phyloP scores from a whole-genome alignment of 1,140 invertebrate genomes.

The Drosophila orosa region DNA sequence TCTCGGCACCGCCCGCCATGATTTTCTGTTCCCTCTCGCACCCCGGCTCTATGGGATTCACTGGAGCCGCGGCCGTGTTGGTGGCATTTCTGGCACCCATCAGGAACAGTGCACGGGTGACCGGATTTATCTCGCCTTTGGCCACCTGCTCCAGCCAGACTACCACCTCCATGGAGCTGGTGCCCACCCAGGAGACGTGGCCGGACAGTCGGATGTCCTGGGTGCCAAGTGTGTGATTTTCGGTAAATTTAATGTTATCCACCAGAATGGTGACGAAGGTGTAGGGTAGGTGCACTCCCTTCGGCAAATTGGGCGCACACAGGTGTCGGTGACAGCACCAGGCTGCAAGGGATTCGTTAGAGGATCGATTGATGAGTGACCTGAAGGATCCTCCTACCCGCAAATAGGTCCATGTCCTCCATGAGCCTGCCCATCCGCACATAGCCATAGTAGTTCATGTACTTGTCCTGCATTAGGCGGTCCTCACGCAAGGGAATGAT shows the following conservation, averaged over 20 bases:
- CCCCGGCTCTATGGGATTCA: slow-evolving; percentile 88
- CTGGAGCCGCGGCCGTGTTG: slow-evolving; percentile 86
- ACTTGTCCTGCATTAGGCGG: slow-evolving; percentile 87
- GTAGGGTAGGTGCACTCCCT: slow-evolving; percentile 86
- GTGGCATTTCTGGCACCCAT: slow-evolving; percentile 90
- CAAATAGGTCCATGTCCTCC: slow-evolving; percentile 93
- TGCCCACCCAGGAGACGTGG: slow-evolving; percentile 91
- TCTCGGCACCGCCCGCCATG: slow-evolving; percentile 86
- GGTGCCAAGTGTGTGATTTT: slow-evolving; percentile 85
- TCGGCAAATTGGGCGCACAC: slow-evolving; percentile 85
- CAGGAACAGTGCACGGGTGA: slow-evolving; percentile 89
- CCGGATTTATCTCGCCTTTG: slow-evolving; percentile 85
- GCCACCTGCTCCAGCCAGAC: slow-evolving; percentile 90
- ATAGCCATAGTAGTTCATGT: slow-evolving; percentile 87
- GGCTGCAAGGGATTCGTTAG: slow-evolving; percentile 25
- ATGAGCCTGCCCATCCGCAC: slow-evolving; percentile 90
- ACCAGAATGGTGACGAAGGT: slow-evolving; percentile 91
- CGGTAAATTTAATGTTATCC: slow-evolving; percentile 89
- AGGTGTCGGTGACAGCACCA: slow-evolving; percentile 90
- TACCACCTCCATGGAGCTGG: slow-evolving; percentile 89
- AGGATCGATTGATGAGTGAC: neutral
- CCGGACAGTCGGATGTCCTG: slow-evolving; percentile 90
- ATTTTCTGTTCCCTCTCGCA: too few relatives aligned
- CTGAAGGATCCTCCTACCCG: slow-evolving; percentile 84
- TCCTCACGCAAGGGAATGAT: slow-evolving; percentile 89